These are phyloP conservation scores for Heliconius melpomene DNA, from an alignment of 1,140 invertebrate genomes.

Conservation along the genomic window DNA sequence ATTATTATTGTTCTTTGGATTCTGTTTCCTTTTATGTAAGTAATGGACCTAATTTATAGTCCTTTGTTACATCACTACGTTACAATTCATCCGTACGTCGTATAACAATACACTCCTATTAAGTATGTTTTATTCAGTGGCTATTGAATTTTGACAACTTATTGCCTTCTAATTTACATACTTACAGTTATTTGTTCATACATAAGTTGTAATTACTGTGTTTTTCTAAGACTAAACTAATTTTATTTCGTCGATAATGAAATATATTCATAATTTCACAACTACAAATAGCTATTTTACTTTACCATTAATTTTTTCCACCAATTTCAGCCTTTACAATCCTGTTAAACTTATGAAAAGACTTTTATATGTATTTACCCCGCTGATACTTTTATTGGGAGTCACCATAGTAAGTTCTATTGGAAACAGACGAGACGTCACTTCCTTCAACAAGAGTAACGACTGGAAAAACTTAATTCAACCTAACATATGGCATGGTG, in stretches of 20 bases:
- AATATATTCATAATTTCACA: neutral
- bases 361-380: constrained; percentile 53
- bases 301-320: neutral
- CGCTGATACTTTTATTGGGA: constrained; percentile 46
- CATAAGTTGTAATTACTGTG: neutral
- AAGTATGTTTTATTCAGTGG: constrained; percentile 30
- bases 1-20: constrained; percentile 64
- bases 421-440: constrained; percentile 39
- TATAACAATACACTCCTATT: constrained; percentile 48
- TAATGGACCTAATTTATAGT: constrained; percentile 48
- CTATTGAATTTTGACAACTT: constrained; percentile 30
- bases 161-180: constrained; percentile 24
- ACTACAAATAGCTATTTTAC: neutral
- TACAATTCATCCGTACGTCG: constrained; percentile 38
- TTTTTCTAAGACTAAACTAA: neutral
- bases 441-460: constrained; percentile 28
- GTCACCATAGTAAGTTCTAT: constrained; percentile 43
- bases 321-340: constrained; percentile 70
- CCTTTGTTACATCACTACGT: constrained; percentile 41
- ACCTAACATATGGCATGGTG: constrained; percentile 81
- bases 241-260: neutral
- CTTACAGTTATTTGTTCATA: neutral
- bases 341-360: constrained; percentile 67
- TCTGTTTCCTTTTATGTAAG: constrained; percentile 68
- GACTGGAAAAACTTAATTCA: constrained; percentile 51